Evolutionary conservation across 2,888 invertebrate species (phyloP).

Genomic region (Protophormia terraenovae): DNA sequence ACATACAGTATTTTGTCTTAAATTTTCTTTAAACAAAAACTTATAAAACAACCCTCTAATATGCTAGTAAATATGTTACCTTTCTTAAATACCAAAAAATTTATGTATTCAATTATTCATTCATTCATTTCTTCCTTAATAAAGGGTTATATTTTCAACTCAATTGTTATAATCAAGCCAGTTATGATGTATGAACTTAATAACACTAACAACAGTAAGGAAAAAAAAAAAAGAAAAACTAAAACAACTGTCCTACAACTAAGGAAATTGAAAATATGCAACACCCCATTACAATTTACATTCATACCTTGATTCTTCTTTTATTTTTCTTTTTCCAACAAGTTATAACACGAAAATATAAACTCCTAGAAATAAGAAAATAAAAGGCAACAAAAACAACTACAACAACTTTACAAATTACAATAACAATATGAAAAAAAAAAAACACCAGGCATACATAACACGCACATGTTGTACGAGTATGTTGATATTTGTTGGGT

Average conservation of each 20-base stretch:
- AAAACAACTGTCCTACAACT: neutral
- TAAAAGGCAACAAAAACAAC: too few relatives aligned
- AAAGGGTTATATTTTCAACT: slow-evolving; percentile 35
- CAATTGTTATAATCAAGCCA: slow-evolving; percentile 44
- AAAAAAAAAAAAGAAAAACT: neutral
- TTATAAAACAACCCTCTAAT: neutral
- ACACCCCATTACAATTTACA: slow-evolving; percentile 60
- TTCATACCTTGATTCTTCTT: slow-evolving; percentile 10
- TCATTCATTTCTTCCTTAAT: slow-evolving; percentile 1
- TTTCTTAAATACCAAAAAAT: neutral
- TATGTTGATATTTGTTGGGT: slow-evolving; percentile 35
- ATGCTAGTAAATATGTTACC: too few relatives aligned
- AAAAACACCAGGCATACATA: slow-evolving; percentile 19
- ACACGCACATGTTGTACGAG: slow-evolving; percentile 62
- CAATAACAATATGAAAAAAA: slow-evolving; percentile 13
- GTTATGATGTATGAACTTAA: slow-evolving; percentile 33
- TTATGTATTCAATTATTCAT: slow-evolving; percentile 28
- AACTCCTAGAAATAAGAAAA: slow-evolving; percentile 4
- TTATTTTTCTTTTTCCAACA: neutral
- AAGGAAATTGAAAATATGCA: slow-evolving; percentile 59
- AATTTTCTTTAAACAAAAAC: neutral
- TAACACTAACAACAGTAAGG: slow-evolving; percentile 2
- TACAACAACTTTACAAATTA: slow-evolving; percentile 29
- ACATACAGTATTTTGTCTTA: too few relatives aligned
- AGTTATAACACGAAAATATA: neutral